Base-by-base conservation (phyloP, 2,888 invertebrate species). In the Seladonia tumulorum region DNA sequence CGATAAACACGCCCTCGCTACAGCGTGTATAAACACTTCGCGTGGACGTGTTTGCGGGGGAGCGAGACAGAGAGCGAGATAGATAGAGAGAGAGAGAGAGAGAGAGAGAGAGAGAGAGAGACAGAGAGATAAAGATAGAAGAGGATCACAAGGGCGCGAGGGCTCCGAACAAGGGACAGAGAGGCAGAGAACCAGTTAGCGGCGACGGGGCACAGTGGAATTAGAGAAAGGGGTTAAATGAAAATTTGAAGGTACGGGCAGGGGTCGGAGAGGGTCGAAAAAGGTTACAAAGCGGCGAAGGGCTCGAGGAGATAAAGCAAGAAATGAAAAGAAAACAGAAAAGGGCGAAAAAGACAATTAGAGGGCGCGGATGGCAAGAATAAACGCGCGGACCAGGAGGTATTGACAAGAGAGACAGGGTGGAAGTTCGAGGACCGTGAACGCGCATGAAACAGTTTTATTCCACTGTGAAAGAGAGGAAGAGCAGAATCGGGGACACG, bases 1-100 rank as follows among this genome's bases (percentile, higher is more conserved):
- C 86, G 85, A 88, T 89, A 90, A 88, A 89, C 88, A 85, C 81
- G 86, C 83, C 74, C 80, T 83, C 82, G 81, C 81, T 79, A 79
- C 88, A 79, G 49, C 85, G 76, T 88, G 88, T 86, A 84, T 84
- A 87, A 86, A 86, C 86, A 86, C 87, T 86, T 82, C 60, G 76
- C 86, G 63, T 35, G 86, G 70, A 86, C 87, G 76, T 87, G 86
- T 87, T 86, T 86, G 86, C 72, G 81, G 86, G 66, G 35, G 35
- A 35, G 66, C 8, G 29, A 5, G 29, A 16, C 29, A 63, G 29
- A 4, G 16, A 22, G 22, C 7, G 29, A 35, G 29, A 2, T 5
- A 5, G 5, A 60, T 14, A 3, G 42, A 70, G 42, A n/a, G n/a
- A 42, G n/a, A 5, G 4, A 18, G 35, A 18, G 35, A 3, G 66